phyloP scores from a whole-genome alignment of 2,113 vertebrate genomes.

The Neolamprologus ventralis region DNA sequence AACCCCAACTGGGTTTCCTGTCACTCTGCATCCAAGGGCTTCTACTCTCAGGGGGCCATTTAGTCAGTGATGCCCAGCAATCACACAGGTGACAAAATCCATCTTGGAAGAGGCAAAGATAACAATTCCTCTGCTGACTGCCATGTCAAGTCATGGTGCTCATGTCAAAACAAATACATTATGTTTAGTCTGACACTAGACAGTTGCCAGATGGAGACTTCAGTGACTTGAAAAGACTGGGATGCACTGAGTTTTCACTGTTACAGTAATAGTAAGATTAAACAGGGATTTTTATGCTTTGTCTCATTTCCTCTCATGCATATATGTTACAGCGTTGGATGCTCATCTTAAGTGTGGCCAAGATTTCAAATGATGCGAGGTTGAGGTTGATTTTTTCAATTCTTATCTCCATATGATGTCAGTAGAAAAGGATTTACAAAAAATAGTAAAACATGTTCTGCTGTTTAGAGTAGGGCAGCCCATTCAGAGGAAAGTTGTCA shows the following conservation, averaged over 20 bases:
- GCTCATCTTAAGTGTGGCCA: background rate
- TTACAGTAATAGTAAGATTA: background rate
- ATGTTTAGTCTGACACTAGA: background rate
- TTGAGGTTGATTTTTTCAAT: background rate
- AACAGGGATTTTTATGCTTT: background rate
- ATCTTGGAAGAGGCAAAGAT: background rate
- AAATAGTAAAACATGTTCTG: background rate
- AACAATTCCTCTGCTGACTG: background rate
- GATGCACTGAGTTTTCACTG: background rate
- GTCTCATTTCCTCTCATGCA: background rate
- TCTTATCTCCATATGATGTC: background rate
- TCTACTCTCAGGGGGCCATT: background rate
- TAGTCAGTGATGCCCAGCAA: background rate
- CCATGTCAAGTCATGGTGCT: background rate
- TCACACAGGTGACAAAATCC: constrained; percentile 10
- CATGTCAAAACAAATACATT: background rate
- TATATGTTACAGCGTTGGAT: no score
- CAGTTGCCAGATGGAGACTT: background rate
- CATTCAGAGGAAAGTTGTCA: background rate
- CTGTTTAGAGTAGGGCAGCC: background rate
- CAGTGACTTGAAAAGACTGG: background rate
- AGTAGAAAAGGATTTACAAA: background rate
- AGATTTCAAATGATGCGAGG: background rate
- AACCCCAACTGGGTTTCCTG: background rate
- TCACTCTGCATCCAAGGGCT: background rate